A percentile compares a stretch with the other conserved stretches of the same genome.
phyloP scores from a whole-genome alignment of 2,797 vertebrate species.

The Vultur gryphus region DNA sequence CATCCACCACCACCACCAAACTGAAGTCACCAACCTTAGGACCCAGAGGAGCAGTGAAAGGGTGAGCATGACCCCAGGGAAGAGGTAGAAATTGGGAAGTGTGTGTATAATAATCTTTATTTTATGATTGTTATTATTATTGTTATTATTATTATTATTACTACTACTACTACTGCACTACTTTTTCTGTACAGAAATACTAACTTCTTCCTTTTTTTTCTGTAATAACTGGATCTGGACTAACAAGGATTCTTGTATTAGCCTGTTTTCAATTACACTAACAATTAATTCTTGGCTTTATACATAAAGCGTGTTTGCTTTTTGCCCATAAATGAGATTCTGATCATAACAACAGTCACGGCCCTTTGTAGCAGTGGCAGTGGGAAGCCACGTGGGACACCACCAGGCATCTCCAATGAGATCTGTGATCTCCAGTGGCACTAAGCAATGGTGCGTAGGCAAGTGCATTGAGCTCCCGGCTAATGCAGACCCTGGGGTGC shows the following conservation, averaged over 20 bases:
- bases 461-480: background rate
- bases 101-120: background rate
- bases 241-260: background rate
- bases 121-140: background rate
- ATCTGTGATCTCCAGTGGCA: background rate
- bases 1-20: background rate
- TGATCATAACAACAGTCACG: rapidly evolving
- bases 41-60: background rate
- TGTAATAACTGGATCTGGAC: background rate
- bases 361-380: background rate
- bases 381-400: background rate
- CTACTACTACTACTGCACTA: background rate
- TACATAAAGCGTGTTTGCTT: background rate
- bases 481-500: background rate
- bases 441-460: rapidly evolving
- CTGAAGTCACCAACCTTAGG: background rate
- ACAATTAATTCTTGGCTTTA: background rate
- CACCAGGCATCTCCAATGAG: background rate
- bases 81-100: background rate
- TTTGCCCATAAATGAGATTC: background rate
- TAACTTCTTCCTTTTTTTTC: background rate
- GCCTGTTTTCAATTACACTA: background rate
- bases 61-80: too few relatives aligned
- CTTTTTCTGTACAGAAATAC: background rate
- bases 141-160: background rate